Evolutionary conservation across 2,888 invertebrate species (phyloP).

Genomic region (Zhuqinia jingwanae): DNA sequence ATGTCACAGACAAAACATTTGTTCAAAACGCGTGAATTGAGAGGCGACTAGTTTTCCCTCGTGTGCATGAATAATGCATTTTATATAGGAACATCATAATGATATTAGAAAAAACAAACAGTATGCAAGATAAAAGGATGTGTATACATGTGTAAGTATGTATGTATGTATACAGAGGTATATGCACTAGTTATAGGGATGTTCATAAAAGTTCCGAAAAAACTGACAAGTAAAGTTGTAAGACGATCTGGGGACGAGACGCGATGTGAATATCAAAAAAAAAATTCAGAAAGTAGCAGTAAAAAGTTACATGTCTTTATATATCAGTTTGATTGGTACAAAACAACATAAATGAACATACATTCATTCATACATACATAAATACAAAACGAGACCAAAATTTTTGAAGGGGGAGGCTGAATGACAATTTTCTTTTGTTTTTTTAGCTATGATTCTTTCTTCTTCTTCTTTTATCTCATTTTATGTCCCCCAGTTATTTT

Average conservation of each 20-base stretch:
- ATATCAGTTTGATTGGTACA: conserved; percentile 30
- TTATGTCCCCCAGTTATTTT: conserved; percentile 36
- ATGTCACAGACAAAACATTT: conserved; percentile 22
- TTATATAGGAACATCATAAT: too few species aligned
- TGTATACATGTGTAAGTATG: too few species aligned
- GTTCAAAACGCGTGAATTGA: not conserved
- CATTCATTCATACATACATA: not conserved
- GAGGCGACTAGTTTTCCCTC: too few species aligned
- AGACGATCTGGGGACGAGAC: conserved; percentile 5
- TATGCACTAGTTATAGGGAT: too few species aligned
- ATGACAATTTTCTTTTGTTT: conserved; percentile 14
- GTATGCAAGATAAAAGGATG: too few species aligned
- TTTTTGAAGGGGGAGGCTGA: conserved; percentile 19
- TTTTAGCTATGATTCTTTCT: too few species aligned
- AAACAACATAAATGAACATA: not conserved
- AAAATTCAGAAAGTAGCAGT: not conserved
- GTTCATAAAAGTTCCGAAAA: too few species aligned
- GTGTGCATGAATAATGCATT: too few species aligned
- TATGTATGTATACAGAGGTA: too few species aligned
- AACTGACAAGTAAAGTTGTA: conserved; percentile 43
- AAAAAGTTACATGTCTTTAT: conserved; percentile 22
- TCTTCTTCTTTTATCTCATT: conserved; percentile 31
- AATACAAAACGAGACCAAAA: not conserved
- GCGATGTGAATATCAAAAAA: conserved; percentile 29
- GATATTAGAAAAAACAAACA: too few species aligned